Conservation (phyloP, 2,888 invertebrate species). For the Listrodromus nycthemerus region DNA sequence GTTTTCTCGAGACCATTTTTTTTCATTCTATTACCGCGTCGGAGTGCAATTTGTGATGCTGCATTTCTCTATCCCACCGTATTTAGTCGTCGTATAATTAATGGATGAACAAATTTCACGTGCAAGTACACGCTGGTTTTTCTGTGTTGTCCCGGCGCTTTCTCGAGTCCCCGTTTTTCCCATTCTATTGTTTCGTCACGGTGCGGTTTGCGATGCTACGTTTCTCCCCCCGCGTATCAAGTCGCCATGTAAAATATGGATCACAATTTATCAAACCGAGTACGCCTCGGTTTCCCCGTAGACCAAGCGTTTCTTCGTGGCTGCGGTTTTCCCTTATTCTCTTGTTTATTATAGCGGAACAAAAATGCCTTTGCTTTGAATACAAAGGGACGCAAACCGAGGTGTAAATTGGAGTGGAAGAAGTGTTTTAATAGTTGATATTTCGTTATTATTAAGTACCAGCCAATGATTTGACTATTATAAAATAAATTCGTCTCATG, state of each 20-base stretch:
- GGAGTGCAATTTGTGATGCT: not conserved
- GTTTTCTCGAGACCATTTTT: not conserved
- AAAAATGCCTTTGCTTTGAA: not conserved
- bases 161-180: not conserved
- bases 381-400: too few relatives aligned
- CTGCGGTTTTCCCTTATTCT: too few relatives aligned
- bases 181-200: not conserved
- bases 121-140: not conserved
- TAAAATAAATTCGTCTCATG: too few relatives aligned
- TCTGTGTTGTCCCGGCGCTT: not conserved
- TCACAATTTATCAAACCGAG: too few relatives aligned
- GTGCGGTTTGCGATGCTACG: not conserved
- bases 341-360: not conserved
- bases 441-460: too few relatives aligned
- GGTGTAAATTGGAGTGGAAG: too few relatives aligned
- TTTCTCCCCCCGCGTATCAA: not conserved
- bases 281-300: too few relatives aligned
- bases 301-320: too few relatives aligned
- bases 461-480: too few relatives aligned
- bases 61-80: not conserved
- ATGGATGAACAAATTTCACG: not conserved
- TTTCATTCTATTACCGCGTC: not conserved
- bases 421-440: too few relatives aligned
- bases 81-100: not conserved
- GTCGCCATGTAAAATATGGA: too few relatives aligned